Conservation (phyloP, 2,797 vertebrate genomes). For the Sandelia bainsii region DNA sequence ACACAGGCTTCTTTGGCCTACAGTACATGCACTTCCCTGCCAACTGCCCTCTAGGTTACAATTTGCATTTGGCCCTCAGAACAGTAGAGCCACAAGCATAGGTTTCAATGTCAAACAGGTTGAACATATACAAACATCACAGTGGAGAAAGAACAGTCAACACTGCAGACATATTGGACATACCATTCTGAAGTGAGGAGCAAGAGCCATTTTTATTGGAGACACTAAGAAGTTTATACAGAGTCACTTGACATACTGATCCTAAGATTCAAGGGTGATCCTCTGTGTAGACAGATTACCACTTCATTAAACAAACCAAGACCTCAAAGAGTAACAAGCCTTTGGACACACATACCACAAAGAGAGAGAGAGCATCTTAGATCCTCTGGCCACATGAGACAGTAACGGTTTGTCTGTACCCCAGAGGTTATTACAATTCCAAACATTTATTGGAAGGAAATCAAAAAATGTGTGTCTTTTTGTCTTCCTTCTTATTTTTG, state of each 20-base stretch:
- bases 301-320: slow-evolving; percentile 80
- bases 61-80: slow-evolving; percentile 68
- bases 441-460: slow-evolving; percentile 83
- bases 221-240: slow-evolving; percentile 66
- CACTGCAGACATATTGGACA: slow-evolving; percentile 22
- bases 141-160: neutral
- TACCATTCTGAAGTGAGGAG: slow-evolving; percentile 26
- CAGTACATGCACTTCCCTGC: slow-evolving; percentile 20
- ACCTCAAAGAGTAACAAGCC: slow-evolving; percentile 74
- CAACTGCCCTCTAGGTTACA: slow-evolving; percentile 56
- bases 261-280: slow-evolving; percentile 67
- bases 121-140: slow-evolving; percentile 50
- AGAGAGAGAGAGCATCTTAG: slow-evolving; percentile 42
- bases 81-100: slow-evolving; percentile 52
- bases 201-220: slow-evolving; percentile 58
- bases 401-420: slow-evolving; percentile 63
- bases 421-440: slow-evolving; percentile 75
- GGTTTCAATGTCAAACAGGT: slow-evolving; percentile 56
- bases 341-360: slow-evolving; percentile 69
- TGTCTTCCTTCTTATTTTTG: slow-evolving; percentile 63
- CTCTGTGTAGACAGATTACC: slow-evolving; percentile 83
- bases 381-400: slow-evolving; percentile 79
- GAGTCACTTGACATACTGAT: slow-evolving; percentile 73
- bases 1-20: slow-evolving; percentile 52
- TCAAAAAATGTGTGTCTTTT: slow-evolving; percentile 75